phyloP scores from a whole-genome alignment of 2,888 invertebrate genomes.

The Eupsilia transversa region DNA sequence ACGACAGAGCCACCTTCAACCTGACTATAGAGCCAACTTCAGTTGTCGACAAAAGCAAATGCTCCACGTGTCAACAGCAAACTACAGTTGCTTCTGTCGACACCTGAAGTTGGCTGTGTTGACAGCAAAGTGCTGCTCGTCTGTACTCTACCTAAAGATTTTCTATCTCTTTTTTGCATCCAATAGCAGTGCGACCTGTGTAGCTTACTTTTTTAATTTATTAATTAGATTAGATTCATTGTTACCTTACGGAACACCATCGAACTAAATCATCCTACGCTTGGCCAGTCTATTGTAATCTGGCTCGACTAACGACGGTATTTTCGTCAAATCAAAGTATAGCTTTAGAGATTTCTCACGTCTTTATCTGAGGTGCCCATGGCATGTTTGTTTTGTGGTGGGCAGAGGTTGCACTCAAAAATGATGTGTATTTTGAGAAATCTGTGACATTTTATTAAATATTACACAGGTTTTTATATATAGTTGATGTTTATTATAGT shows the following conservation, averaged over 20 bases:
- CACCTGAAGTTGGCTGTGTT: no score
- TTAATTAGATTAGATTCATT: no score
- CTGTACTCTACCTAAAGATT: no score
- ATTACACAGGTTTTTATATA: background rate
- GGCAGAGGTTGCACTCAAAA: background rate
- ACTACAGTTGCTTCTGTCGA: no score
- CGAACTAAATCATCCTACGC: background rate
- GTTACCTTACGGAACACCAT: conserved; percentile 38
- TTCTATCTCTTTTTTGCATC: no score
- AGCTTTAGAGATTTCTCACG: conserved; percentile 25
- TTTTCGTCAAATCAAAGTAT: conserved; percentile 59
- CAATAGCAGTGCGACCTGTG: no score
- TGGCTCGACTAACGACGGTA: conserved; percentile 37
- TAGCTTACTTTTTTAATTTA: no score
- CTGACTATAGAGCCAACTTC: no score
- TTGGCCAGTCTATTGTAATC: conserved; percentile 52
- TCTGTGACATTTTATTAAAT: background rate
- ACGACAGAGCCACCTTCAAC: no score
- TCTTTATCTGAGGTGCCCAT: conserved; percentile 38
- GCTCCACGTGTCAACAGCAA: no score
- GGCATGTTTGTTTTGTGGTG: conserved; percentile 26
- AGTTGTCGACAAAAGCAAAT: no score
- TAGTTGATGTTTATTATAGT: background rate
- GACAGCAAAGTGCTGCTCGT: no score
- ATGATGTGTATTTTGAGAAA: background rate